A percentile compares a stretch with the other conserved stretches of the same genome.
These are phyloP conservation scores for Sinocyclocheilus anshuiensis DNA, from an alignment of 2,113 vertebrate genomes.

Conservation along the genomic window DNA sequence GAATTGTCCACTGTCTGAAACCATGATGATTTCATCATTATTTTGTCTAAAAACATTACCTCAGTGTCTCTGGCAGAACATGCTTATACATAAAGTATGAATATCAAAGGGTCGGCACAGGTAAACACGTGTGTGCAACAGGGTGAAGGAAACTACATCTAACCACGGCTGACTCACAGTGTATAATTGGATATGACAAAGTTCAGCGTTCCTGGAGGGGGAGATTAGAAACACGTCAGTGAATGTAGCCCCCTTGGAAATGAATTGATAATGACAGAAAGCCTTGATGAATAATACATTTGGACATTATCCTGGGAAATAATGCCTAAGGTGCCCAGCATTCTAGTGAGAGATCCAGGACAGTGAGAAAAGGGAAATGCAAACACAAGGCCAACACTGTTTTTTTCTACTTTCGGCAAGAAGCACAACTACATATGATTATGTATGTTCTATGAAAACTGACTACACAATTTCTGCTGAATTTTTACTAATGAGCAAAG, in stretches of 20 bases:
- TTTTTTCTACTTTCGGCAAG: background rate
- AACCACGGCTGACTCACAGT: constrained; percentile 54
- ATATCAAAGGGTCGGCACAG: constrained; percentile 49
- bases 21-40: background rate
- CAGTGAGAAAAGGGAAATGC: background rate
- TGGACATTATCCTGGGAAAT: constrained; percentile 63
- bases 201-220: constrained; percentile 67
- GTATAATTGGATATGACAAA: constrained; percentile 75
- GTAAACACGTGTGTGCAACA: constrained; percentile 53
- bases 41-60: constrained; percentile 28
- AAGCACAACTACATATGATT: background rate
- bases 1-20: background rate
- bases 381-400: background rate
- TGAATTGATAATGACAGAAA: constrained; percentile 74
- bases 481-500: background rate
- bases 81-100: constrained; percentile 21
- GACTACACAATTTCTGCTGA: background rate
- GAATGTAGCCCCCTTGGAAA: constrained; percentile 61
- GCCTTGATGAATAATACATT: constrained; percentile 74
- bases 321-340: constrained; percentile 54
- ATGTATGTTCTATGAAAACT: background rate
- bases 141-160: constrained; percentile 58
- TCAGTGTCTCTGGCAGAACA: background rate
- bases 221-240: constrained; percentile 70
- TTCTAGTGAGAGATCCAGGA: constrained; percentile 59